Evolutionary conservation across 2,888 invertebrate species (phyloP).

Genomic region (Leucophora obtusa): DNA sequence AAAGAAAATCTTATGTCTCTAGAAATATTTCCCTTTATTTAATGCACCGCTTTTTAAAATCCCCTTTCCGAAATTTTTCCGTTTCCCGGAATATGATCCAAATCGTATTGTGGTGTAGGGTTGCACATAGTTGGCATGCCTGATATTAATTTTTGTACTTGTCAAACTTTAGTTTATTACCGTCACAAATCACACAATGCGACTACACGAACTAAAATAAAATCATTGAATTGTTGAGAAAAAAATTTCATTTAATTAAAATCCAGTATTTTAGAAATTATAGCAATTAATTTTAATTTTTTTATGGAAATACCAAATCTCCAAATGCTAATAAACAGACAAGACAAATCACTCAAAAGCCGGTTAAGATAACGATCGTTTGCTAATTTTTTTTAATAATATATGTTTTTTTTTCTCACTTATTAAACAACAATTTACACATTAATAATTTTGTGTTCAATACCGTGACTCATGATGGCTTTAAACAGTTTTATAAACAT

Average conservation of each 20-base stretch:
- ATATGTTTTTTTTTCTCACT: background rate
- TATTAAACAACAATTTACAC: background rate
- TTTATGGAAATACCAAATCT: slow-evolving; percentile 15
- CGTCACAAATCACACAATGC: background rate
- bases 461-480: background rate
- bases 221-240: slow-evolving; percentile 19
- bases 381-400: background rate
- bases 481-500: background rate
- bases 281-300: slow-evolving; percentile 16
- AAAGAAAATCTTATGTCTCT: too few relatives aligned
- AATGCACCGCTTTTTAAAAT: too few relatives aligned
- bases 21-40: too few relatives aligned
- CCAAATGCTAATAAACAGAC: background rate
- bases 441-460: background rate
- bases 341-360: background rate
- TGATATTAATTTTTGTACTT: too few relatives aligned
- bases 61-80: too few relatives aligned
- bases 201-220: background rate
- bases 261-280: slow-evolving; percentile 10
- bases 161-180: too few relatives aligned
- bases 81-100: too few relatives aligned
- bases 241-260: background rate
- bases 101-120: too few relatives aligned
- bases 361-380: slow-evolving; percentile 10
- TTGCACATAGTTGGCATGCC: too few relatives aligned